These are phyloP conservation scores for Phymorhynchus buccinoides DNA, from an alignment of 1,140 invertebrate species.

Conservation along the genomic window DNA sequence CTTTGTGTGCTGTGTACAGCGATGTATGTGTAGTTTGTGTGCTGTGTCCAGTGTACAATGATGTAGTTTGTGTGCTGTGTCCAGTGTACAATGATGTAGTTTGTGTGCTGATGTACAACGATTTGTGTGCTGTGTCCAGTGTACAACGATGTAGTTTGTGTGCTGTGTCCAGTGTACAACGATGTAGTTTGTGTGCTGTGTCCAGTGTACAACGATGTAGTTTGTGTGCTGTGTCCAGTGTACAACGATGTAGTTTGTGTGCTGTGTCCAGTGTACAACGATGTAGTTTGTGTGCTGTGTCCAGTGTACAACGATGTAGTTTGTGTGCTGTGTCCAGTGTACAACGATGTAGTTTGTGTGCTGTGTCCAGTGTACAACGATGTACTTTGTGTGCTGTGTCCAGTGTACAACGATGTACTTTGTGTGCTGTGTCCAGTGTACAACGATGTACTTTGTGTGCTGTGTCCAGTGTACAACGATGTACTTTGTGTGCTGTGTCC, in stretches of 20 bases:
- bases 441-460: not conserved
- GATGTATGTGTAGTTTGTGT: not conserved
- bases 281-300: not conserved
- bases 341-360: conserved; percentile 58
- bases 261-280: not conserved
- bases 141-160: not conserved
- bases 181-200: not conserved
- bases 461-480: conserved; percentile 62
- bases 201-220: conserved; percentile 61
- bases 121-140: not conserved
- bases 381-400: not conserved
- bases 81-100: conserved; percentile 88
- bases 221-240: conserved; percentile 76
- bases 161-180: not conserved
- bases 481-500: conserved; percentile 57
- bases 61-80: not conserved
- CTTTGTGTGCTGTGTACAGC: not conserved
- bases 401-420: not conserved
- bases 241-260: conserved; percentile 79
- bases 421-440: not conserved
- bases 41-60: conserved; percentile 63
- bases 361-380: conserved; percentile 84
- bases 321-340: conserved; percentile 22
- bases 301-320: not conserved
- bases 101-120: too few relatives aligned